A percentile compares a stretch with the other conserved stretches of the same genome.
phyloP scores from a whole-genome alignment of 1,140 invertebrate genomes.

The Platyscapa corneri region DNA sequence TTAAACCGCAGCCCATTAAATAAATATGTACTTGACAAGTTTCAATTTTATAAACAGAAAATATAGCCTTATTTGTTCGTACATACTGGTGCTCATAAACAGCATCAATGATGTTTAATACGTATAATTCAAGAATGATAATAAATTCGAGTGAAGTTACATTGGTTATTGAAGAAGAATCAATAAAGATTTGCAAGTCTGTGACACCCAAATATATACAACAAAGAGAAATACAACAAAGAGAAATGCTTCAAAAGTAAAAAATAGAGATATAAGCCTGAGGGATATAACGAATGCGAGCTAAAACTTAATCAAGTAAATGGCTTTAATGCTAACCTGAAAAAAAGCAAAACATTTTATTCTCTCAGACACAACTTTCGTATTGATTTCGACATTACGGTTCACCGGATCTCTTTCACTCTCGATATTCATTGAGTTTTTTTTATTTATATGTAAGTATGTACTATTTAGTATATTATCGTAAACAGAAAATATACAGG shows the following conservation, averaged over 20 bases:
- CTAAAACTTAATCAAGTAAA: constrained; percentile 28
- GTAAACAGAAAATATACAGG: not conserved
- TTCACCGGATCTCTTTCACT: not conserved
- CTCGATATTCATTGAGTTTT: not conserved
- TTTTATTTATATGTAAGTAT: not conserved
- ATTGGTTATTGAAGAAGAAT: constrained; percentile 17
- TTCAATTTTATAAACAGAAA: not conserved
- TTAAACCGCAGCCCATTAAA: not conserved
- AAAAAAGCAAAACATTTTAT: not conserved
- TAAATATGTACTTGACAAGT: not conserved
- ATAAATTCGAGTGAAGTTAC: constrained; percentile 16
- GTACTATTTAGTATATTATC: not conserved
- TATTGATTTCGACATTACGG: constrained; percentile 31
- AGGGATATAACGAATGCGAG: no score
- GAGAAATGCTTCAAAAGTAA: not conserved
- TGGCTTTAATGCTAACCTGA: not conserved
- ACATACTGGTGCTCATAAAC: no score
- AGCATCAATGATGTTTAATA: not conserved
- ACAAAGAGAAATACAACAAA: not conserved
- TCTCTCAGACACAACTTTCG: not conserved
- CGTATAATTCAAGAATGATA: not conserved
- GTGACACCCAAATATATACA: not conserved
- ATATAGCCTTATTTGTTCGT: not conserved
- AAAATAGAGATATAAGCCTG: constrained; percentile 10
- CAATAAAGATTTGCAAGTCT: not conserved